Evolutionary conservation across 2,888 invertebrate species (phyloP).

Genomic region (Apodemia zela): DNA sequence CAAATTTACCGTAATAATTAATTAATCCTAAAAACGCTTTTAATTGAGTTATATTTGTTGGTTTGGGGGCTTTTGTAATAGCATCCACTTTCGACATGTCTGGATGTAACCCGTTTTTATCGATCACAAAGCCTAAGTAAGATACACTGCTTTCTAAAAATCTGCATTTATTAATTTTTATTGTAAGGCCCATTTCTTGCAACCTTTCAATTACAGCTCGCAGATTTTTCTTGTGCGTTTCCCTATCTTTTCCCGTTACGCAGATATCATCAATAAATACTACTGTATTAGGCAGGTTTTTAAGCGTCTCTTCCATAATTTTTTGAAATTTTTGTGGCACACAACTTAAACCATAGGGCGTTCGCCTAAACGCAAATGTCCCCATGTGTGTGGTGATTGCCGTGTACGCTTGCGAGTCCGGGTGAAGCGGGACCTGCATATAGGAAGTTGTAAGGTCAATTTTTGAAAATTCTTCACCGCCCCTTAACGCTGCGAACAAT

Average conservation of each 20-base stretch:
- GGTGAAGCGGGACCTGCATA: constrained; percentile 30
- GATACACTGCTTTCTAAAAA: constrained; percentile 32
- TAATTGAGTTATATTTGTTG: constrained; percentile 27
- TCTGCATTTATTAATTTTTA: constrained; percentile 32
- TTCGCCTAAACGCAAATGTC: constrained; percentile 32
- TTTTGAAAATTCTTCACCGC: constrained; percentile 34
- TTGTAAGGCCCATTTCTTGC: constrained; percentile 25
- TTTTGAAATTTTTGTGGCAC: constrained; percentile 35
- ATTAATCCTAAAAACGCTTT: constrained; percentile 20
- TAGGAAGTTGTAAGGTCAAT: constrained; percentile 35
- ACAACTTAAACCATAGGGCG: constrained; percentile 31
- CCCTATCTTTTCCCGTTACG: constrained; percentile 26
- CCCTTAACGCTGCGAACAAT: constrained; percentile 34
- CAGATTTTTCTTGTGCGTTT: constrained; percentile 20
- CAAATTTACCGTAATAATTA: constrained; percentile 20
- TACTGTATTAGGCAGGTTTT: constrained; percentile 23
- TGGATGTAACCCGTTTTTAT: constrained; percentile 27
- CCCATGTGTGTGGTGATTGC: constrained; percentile 33
- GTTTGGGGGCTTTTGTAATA: constrained; percentile 25
- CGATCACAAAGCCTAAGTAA: constrained; percentile 32
- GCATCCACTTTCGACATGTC: constrained; percentile 28
- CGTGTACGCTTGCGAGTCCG: constrained; percentile 30
- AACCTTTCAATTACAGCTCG: constrained; percentile 26
- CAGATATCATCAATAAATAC: constrained; percentile 32
- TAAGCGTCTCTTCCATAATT: constrained; percentile 29